Evolutionary conservation across 2,888 invertebrate genomes (phyloP), one percentile per base, ranked within the genome.

Genomic region (Tetanocera ferruginea): DNA sequence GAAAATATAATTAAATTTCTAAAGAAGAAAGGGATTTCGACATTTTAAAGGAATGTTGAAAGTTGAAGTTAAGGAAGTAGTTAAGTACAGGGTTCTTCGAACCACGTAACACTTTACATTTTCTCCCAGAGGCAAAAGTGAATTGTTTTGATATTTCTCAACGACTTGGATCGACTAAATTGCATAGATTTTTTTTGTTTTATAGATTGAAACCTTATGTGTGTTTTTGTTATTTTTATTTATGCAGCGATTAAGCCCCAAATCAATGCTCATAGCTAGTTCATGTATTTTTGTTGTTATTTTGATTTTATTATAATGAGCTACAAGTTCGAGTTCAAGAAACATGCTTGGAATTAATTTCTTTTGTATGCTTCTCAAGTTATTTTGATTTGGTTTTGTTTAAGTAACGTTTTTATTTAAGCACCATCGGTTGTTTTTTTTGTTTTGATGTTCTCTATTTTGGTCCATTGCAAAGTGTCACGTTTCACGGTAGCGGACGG

Each of bases 231-330:
- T 73, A 23, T 62, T 49, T 49, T 49, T 52, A 28, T 43, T 76
- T 43, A 23, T 49, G 51, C 8, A n/a, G 37, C 52, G 23, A 67
- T 67, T 55, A 28, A 14, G 31, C n/a, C 34, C 25, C 75, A 51
- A 75, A 75, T 75, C 52, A 75, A 75, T 75, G 51, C 66, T n/a
- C 31, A 67, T 77, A 71, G 72, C 66, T 71, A 64, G 75, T 49
- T 52, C 28, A 67, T 66, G 69, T 76, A 78, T 70, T 78, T 78
- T 57, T 37, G 37, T 37, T 57, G 57, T 25, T 57, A 11, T 25
- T 25, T 14, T 69, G 28, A 52, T 84, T 83, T 85, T 86, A 85
- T 83, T 86, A 80, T 85, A 85, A 85, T 86, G 85, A 85, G 85
- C 82, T 84, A 85, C 83, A 82, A 87, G 87, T 85, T 86, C 82